phyloP scores from a whole-genome alignment of 2,888 invertebrate genomes.

The Dorcus hopei region DNA sequence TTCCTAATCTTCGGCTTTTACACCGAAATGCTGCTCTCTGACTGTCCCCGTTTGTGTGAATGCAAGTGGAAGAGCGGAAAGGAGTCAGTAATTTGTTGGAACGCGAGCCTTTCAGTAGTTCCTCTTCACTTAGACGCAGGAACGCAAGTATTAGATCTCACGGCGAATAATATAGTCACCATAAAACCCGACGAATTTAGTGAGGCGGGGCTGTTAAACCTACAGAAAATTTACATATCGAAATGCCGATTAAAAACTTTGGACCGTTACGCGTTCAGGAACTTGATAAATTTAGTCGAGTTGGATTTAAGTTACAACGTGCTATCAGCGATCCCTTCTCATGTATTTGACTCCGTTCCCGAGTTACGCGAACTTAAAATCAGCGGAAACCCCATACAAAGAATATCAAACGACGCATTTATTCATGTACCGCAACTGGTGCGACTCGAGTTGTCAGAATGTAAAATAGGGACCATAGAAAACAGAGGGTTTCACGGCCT shows the following conservation, averaged over 20 bases:
- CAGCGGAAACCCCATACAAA: constrained; percentile 70
- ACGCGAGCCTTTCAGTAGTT: constrained; percentile 70
- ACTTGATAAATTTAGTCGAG: constrained; percentile 77
- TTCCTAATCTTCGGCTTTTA: constrained; percentile 39
- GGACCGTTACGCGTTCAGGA: constrained; percentile 71
- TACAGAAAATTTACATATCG: constrained; percentile 75
- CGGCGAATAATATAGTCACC: constrained; percentile 66
- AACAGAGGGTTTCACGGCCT: constrained; percentile 70
- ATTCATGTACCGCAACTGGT: constrained; percentile 64
- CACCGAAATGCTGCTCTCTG: constrained; percentile 54
- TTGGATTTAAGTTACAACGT: constrained; percentile 75
- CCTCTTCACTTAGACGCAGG: constrained; percentile 73
- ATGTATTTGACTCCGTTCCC: constrained; percentile 68
- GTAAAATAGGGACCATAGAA: constrained; percentile 67
- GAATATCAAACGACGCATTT: constrained; percentile 69
- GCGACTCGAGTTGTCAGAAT: constrained; percentile 70
- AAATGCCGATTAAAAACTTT: constrained; percentile 68
- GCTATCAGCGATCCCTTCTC: constrained; percentile 66
- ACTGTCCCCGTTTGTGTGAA: constrained; percentile 75
- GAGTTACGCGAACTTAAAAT: constrained; percentile 73
- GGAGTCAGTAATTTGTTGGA: constrained; percentile 77
- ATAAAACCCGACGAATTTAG: constrained; percentile 73
- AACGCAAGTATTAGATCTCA: constrained; percentile 76
- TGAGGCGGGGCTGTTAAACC: constrained; percentile 70
- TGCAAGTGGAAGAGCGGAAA: constrained; percentile 89